These are phyloP conservation scores for Hymenopus coronatus DNA, from an alignment of 2,888 invertebrate genomes.

Conservation along the genomic window DNA sequence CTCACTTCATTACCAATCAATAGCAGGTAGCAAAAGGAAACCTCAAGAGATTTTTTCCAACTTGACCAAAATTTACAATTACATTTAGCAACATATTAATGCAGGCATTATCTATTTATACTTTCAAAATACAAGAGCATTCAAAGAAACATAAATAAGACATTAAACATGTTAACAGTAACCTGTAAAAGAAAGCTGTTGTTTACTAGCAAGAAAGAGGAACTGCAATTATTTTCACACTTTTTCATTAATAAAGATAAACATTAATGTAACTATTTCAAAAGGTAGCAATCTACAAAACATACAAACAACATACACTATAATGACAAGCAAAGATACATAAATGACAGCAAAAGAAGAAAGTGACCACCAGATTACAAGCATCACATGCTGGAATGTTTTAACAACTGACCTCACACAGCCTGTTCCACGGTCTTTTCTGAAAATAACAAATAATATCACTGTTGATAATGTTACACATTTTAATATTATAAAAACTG, in stretches of 20 bases:
- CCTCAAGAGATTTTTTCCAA: too few species aligned
- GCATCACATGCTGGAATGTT: not conserved
- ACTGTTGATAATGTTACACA: too few species aligned
- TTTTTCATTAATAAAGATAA: not conserved
- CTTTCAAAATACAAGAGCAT: not conserved
- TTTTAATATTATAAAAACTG: too few species aligned
- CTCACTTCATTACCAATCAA: too few species aligned
- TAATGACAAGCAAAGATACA: not conserved
- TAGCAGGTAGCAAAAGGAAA: too few species aligned
- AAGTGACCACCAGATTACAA: not conserved
- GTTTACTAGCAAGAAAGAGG: not conserved
- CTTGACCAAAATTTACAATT: too few species aligned
- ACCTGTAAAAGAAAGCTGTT: not conserved
- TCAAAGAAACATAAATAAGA: not conserved
- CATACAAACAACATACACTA: too few species aligned
- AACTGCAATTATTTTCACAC: not conserved
- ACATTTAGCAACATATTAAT: too few species aligned
- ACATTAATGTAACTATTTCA: too few species aligned
- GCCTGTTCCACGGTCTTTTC: slow-evolving; percentile 7
- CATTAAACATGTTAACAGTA: not conserved
- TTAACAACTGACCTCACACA: slow-evolving; percentile 3
- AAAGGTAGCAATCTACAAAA: not conserved
- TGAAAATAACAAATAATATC: not conserved
- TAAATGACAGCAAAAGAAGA: not conserved
- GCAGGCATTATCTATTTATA: not conserved